Evolutionary conservation across 2,797 vertebrate genomes (phyloP), one percentile per base, ranked within the genome.

Genomic region (Spinus olivaceus): DNA sequence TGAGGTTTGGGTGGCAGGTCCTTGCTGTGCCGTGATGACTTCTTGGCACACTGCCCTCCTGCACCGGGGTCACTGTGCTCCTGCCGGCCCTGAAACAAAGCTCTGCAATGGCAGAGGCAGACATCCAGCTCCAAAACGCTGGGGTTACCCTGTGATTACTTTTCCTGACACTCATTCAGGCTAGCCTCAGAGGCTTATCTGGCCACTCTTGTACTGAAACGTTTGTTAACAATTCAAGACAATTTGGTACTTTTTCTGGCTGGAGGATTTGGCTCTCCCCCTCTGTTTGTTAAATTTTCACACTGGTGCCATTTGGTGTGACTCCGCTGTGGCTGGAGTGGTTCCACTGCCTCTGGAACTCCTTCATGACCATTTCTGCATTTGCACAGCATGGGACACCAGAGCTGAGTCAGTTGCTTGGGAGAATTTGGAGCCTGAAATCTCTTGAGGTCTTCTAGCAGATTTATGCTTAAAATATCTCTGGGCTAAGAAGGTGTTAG

Each of bases 391-490:
- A 16, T 0, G 4, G 12, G 25, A 80, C 12, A 53, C 27, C 71
- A 82, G 54, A 65, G 19, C 25, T 33, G 27, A 90, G 17, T 54
- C 41, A 4, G 12, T 73, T 92, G 53, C 27, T 59, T 79, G 64
- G 33, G 64, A 94, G 56, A 79, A 27, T 39, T 94, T 91, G 81
- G 61, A 93, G 46, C 30, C 41, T 74, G 70, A 61, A 94, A 61
- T 33, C 8, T 83, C 22, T 0, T 37, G 76, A 95, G 71, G 33
- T 59, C 23, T 94, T 39, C 50, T 28, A 90, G 63, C 44, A 93
- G 66, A 94, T 91, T 92, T 83, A 66, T 84, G 42, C 56, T 92
- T 84, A 88, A 96, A 94, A 86, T 94, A 94, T 64, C 87, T 88
- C 56, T 46, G 49, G 53, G 39, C 57, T 96, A 76, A 86, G 89